phyloP scores from a whole-genome alignment of 2,888 invertebrate species.

The Heliconius ismenius region DNA sequence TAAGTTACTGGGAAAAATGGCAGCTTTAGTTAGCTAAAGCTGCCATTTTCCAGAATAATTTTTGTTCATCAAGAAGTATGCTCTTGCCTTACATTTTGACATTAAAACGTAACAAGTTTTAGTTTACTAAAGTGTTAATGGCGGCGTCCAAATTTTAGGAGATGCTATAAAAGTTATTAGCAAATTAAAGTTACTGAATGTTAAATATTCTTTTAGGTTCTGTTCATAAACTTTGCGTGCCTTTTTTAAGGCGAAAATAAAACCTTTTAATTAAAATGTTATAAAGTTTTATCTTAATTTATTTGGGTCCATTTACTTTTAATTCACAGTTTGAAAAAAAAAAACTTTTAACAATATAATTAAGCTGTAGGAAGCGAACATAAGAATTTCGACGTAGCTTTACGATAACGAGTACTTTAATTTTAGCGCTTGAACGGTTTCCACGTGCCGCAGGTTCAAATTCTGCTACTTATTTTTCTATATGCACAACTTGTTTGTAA shows the following conservation, averaged over 20 bases:
- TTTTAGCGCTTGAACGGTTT: no score
- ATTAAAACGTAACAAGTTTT: slow-evolving; percentile 2
- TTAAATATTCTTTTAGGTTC: neutral
- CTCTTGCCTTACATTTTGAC: neutral
- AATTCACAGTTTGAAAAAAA: neutral
- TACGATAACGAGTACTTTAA: no score
- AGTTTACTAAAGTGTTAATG: neutral
- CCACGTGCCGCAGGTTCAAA: no score
- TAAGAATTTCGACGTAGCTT: no score
- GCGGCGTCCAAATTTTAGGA: neutral
- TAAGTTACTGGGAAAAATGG: slow-evolving; percentile 2
- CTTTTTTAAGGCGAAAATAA: neutral
- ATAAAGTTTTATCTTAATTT: no score
- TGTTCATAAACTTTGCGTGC: no score
- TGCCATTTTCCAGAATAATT: no score
- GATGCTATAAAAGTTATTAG: neutral
- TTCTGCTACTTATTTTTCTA: no score
- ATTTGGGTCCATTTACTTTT: no score
- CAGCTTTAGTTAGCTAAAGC: no score
- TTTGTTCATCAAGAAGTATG: neutral
- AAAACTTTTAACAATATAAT: neutral
- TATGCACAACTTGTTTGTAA: no score
- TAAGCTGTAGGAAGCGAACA: no score
- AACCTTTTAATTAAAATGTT: neutral
- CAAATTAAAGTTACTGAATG: neutral